Evolutionary conservation across 2,888 invertebrate genomes (phyloP), one percentile per base, ranked within the genome.

Genomic region (Ornithoptera alexandrae): DNA sequence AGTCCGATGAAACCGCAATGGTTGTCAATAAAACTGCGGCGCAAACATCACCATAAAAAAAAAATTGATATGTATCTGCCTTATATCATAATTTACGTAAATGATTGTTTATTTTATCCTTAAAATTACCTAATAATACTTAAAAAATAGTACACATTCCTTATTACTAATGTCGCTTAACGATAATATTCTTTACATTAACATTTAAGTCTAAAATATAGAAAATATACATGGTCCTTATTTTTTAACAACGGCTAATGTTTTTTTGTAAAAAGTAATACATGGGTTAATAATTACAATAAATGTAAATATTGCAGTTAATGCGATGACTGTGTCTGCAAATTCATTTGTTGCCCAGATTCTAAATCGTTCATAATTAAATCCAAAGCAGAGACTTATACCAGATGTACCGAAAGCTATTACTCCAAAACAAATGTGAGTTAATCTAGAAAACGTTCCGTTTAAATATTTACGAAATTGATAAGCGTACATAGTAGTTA

Each of bases 381-480:
- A 79, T 0, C 87, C 89, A 50, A 81, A 86, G 74, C 82, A 83
- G 22, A 89, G 84, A 8, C 72, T 6, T 62, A 86, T 75, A 3
- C 76, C 73, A 4, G 85, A 75, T 0, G 82, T 68, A 1, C 65
- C 71, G 67, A 86, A 85, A 5, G 78, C 85, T 0, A 86, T 79
- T 15, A 74, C 72, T 0, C 82, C 82, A 68, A 81, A 82, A 68
- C 75, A 77, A 68, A 82, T 79, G 72, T 82, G 82, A 20, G 77
- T 77, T 12, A 80, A 65, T 65, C 78, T 81, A 64, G 79, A 79
- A 5, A 79, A 64, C 50, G 71, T 77, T 1, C 77, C 76, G 0
- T 78, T 75, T 7, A 80, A 67, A 18, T 73, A 6, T 6, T 73
- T 72, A 0, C 80, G 74, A 12, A 78, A 72, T 60, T 82, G 77